Evolutionary conservation across 1,140 invertebrate species (phyloP).

Genomic region (Drosophila kepulauana): DNA sequence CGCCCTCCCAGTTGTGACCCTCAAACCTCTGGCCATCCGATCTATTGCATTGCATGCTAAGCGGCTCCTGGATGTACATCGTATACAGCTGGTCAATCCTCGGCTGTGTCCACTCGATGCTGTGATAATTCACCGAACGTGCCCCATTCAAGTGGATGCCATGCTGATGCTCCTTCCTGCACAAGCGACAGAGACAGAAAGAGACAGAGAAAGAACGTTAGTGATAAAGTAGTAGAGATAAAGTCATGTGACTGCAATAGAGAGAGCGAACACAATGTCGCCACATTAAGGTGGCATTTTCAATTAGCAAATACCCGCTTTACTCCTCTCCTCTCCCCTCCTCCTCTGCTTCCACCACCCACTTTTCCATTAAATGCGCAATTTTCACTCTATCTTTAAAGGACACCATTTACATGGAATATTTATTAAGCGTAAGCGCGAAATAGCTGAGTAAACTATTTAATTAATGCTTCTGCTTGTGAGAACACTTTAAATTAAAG

Average conservation of each 20-base stretch:
- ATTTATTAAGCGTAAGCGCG: too few species aligned
- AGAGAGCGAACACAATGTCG: slow-evolving; percentile 6
- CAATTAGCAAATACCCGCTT: slow-evolving; percentile 20
- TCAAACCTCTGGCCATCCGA: slow-evolving; percentile 93
- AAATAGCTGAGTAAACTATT: too few species aligned
- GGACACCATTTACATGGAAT: too few species aligned
- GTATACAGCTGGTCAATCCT: slow-evolving; percentile 90
- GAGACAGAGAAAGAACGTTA: slow-evolving; percentile 8
- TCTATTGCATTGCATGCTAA: slow-evolving; percentile 98
- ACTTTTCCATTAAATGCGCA: too few species aligned
- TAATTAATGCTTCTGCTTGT: too few species aligned
- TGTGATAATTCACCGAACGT: slow-evolving; percentile 91
- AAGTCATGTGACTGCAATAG: slow-evolving; percentile 12
- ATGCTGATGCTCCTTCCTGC: slow-evolving; percentile 86
- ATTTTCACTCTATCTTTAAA: too few species aligned
- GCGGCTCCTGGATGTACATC: slow-evolving; percentile 93
- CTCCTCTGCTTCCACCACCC: too few species aligned
- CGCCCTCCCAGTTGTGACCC: slow-evolving; percentile 77
- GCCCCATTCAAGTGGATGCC: slow-evolving; percentile 77
- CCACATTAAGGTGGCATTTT: slow-evolving; percentile 24
- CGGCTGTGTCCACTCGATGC: slow-evolving; percentile 94
- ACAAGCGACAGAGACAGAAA: background rate
- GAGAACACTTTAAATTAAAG: too few species aligned
- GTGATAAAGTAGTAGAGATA: slow-evolving; percentile 16
- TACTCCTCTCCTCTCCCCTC: too few species aligned